Evolutionary conservation across 2,113 vertebrate species (phyloP).

Genomic region (Crotalus helleri): DNA sequence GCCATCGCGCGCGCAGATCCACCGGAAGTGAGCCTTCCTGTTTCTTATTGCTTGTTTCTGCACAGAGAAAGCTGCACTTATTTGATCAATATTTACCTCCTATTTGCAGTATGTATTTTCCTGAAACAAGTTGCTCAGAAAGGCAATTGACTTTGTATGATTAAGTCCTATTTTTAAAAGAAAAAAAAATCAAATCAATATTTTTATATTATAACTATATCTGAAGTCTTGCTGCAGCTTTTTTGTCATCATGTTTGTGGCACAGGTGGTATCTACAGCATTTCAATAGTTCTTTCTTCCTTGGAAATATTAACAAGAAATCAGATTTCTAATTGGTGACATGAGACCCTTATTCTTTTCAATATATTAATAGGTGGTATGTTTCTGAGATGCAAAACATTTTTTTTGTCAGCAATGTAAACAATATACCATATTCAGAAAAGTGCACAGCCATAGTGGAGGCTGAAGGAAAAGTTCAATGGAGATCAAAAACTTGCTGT

Average conservation of each 20-base stretch:
- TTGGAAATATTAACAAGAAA: background rate
- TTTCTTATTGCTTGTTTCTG: background rate
- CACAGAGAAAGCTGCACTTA: background rate
- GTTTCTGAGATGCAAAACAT: background rate
- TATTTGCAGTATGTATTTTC: background rate
- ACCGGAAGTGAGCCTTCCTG: background rate
- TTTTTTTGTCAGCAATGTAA: background rate
- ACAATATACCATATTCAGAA: background rate
- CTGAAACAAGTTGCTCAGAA: background rate
- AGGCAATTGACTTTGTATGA: background rate
- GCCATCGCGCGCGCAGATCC: too few species aligned
- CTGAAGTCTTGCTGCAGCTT: background rate
- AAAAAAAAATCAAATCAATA: background rate
- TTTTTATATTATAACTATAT: background rate
- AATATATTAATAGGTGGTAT: background rate
- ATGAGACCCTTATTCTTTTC: background rate
- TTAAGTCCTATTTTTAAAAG: background rate
- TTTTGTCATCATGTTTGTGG: background rate
- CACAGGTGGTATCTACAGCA: background rate
- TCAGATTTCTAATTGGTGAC: background rate
- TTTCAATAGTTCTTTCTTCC: background rate
- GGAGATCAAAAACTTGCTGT: background rate
- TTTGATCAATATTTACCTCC: background rate
- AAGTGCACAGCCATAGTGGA: background rate
- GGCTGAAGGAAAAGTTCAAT: background rate